Percentiles rank a stretch among this genome's conserved stretches.
These are phyloP conservation scores for Chroicocephalus ridibundus DNA, from an alignment of 2,113 vertebrate species.

Conservation along the genomic window DNA sequence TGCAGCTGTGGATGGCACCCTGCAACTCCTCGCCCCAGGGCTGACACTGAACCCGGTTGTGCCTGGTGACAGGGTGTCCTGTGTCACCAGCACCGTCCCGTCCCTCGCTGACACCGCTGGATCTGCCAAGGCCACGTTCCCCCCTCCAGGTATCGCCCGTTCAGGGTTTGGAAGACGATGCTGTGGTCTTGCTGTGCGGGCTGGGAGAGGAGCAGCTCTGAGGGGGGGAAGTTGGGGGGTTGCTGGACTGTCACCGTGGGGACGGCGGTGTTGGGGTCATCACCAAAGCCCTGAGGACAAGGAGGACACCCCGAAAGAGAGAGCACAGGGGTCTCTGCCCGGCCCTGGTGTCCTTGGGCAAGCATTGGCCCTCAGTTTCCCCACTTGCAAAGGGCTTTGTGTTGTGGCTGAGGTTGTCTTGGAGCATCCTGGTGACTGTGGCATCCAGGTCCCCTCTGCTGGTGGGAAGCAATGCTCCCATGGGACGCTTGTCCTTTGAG, in stretches of 20 bases:
- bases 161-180: background rate
- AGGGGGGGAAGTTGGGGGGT: background rate
- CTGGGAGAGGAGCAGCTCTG: background rate
- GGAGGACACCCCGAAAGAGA: background rate
- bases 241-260: background rate
- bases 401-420: background rate
- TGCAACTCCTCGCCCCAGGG: too few relatives aligned
- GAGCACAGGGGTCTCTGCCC: background rate
- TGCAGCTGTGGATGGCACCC: background rate
- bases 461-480: background rate
- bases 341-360: background rate
- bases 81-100: background rate
- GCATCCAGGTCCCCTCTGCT: background rate
- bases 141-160: rapidly evolving
- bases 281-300: background rate
- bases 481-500: background rate
- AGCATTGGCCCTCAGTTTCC: background rate
- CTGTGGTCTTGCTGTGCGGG: background rate
- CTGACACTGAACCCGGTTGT: background rate
- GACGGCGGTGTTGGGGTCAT: background rate
- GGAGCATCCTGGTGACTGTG: background rate
- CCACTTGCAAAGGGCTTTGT: background rate
- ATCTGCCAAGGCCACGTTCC: background rate
- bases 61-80: rapidly evolving
- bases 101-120: background rate